A percentile compares a stretch with the other conserved stretches of the same genome.
phyloP scores from a whole-genome alignment of 2,797 vertebrate genomes.

The Arrhamphus sclerolepis region DNA sequence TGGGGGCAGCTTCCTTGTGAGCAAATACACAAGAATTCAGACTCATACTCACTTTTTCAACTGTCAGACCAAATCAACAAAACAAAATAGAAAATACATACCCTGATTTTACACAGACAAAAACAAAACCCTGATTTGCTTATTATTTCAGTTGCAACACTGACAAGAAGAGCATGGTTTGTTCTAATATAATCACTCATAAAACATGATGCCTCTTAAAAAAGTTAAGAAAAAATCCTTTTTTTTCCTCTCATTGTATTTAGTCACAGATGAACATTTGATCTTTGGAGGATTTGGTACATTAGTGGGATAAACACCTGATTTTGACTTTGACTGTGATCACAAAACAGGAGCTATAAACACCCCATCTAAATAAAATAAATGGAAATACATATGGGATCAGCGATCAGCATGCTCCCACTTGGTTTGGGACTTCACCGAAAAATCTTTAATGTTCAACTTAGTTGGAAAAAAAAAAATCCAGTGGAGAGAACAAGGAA shows the following conservation, averaged over 20 bases:
- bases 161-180: too few relatives aligned
- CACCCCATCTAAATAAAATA: slow-evolving; percentile 12
- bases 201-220: too few relatives aligned
- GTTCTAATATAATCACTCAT: too few relatives aligned
- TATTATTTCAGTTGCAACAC: too few relatives aligned
- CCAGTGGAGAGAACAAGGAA: slow-evolving; percentile 45
- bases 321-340: slow-evolving; percentile 11
- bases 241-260: not conserved
- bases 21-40: too few relatives aligned
- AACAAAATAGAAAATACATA: too few relatives aligned
- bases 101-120: too few relatives aligned
- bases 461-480: slow-evolving; percentile 6
- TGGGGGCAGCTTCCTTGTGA: too few relatives aligned
- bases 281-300: slow-evolving; percentile 4
- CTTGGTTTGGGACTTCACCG: slow-evolving; percentile 2
- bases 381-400: slow-evolving; percentile 15
- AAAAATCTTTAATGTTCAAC: slow-evolving; percentile 42
- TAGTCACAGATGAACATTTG: slow-evolving; percentile 6
- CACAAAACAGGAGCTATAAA: slow-evolving; percentile 10
- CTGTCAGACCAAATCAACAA: not conserved
- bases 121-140: too few relatives aligned
- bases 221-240: not conserved
- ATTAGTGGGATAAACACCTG: slow-evolving; percentile 15
- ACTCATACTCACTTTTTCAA: not conserved
- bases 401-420: not conserved